phyloP scores from a whole-genome alignment of 2,113 vertebrate genomes.

The Pimephales promelas region DNA sequence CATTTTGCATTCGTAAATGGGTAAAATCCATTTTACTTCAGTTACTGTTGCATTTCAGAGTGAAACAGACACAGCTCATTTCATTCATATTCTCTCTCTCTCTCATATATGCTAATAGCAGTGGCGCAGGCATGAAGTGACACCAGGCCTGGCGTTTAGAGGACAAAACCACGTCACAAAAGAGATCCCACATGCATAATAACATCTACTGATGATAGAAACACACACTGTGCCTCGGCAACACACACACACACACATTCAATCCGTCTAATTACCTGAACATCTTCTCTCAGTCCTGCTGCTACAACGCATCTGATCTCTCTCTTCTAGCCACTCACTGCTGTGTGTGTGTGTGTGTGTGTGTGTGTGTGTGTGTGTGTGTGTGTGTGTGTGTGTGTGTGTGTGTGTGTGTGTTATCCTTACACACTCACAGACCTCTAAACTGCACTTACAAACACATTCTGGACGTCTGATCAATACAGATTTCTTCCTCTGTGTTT shows the following conservation, averaged over 20 bases:
- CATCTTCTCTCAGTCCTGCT: conserved; percentile 2
- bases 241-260: neutral
- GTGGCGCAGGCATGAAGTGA: conserved; percentile 7
- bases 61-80: neutral
- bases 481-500: neutral
- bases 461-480: conserved; percentile 20
- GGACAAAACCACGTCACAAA: conserved; percentile 23
- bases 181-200: conserved; percentile 11
- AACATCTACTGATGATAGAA: conserved; percentile 3
- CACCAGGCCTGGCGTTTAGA: conserved; percentile 47
- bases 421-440: too few species aligned
- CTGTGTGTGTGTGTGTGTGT: neutral
- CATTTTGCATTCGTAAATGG: neutral
- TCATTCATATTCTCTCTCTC: neutral
- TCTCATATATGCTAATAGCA: conserved; percentile 21
- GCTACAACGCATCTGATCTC: neutral
- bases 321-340: neutral
- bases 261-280: neutral
- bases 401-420: neutral
- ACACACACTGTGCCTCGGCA: neutral
- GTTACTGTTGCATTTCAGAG: neutral
- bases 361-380: neutral
- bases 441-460: conserved; percentile 1
- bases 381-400: neutral
- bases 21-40: neutral